These are phyloP conservation scores for Hofmannophila pseudospretella DNA, from an alignment of 2,888 invertebrate species.

Conservation along the genomic window DNA sequence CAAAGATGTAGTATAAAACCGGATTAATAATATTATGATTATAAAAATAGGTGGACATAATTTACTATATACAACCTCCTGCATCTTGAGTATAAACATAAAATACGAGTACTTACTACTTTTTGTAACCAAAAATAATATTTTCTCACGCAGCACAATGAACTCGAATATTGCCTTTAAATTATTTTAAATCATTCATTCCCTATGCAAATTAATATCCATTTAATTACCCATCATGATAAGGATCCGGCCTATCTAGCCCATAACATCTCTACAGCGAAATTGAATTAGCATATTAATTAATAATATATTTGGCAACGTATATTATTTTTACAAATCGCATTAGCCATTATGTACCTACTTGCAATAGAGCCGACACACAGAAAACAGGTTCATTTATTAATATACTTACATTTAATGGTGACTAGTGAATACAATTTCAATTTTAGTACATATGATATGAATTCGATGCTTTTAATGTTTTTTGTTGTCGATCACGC, in stretches of 20 bases:
- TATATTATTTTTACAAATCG: slow-evolving; percentile 20
- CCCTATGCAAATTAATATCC: slow-evolving; percentile 56
- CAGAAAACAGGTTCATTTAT: slow-evolving; percentile 9
- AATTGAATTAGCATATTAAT: slow-evolving; percentile 43
- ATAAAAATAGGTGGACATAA: no score
- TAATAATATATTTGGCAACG: slow-evolving; percentile 34
- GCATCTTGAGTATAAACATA: no score
- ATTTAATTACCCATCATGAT: slow-evolving; percentile 49
- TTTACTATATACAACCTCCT: no score
- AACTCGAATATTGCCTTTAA: slow-evolving; percentile 45
- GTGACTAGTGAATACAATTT: slow-evolving; percentile 1
- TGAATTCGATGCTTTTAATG: background rate
- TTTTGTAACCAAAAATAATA: background rate
- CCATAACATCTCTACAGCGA: slow-evolving; percentile 27
- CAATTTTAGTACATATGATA: background rate
- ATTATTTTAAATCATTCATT: slow-evolving; percentile 44
- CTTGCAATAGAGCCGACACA: slow-evolving; percentile 1
- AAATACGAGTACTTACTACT: no score
- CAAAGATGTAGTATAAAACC: no score
- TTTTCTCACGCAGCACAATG: slow-evolving; percentile 48
- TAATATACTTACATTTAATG: slow-evolving; percentile 6
- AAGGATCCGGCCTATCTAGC: slow-evolving; percentile 37
- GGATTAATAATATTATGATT: no score
- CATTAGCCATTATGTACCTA: slow-evolving; percentile 7
- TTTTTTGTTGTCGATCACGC: slow-evolving; percentile 5